These are phyloP conservation scores for Yponomeuta cagnagella DNA, from an alignment of 2,888 invertebrate genomes.

Conservation along the genomic window DNA sequence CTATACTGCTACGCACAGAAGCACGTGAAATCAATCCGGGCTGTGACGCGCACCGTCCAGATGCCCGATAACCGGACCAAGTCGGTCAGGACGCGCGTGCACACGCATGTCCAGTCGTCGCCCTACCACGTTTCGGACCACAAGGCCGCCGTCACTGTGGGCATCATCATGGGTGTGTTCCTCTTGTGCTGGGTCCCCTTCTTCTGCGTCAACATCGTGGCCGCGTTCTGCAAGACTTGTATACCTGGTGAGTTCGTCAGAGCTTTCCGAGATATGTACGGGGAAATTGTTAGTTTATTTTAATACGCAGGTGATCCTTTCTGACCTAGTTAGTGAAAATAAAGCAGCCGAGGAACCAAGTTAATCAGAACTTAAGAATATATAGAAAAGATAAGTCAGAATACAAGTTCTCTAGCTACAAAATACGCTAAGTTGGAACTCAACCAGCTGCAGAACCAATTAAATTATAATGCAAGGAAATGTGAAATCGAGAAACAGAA, in stretches of 20 bases:
- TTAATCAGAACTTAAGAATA: too few relatives aligned
- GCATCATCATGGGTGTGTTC: slow-evolving; percentile 99
- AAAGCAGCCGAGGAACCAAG: too few relatives aligned
- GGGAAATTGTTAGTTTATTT: not conserved
- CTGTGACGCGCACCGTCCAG: slow-evolving; percentile 89
- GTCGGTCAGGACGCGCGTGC: slow-evolving; percentile 75
- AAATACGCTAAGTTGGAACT: too few relatives aligned
- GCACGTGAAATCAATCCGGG: slow-evolving; percentile 96
- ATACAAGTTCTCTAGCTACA: too few relatives aligned
- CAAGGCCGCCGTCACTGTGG: slow-evolving; percentile 98
- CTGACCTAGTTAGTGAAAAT: too few relatives aligned
- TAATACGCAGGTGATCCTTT: not conserved
- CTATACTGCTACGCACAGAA: slow-evolving; percentile 98
- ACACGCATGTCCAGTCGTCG: slow-evolving; percentile 79
- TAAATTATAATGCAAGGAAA: too few relatives aligned
- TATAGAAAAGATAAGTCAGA: too few relatives aligned
- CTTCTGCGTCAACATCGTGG: slow-evolving; percentile 98
- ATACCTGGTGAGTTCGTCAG: slow-evolving; percentile 67
- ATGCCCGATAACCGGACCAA: slow-evolving; percentile 78
- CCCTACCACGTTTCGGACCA: slow-evolving; percentile 97
- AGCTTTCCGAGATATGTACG: not conserved
- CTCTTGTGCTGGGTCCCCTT: slow-evolving; percentile 99
- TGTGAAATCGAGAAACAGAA: too few relatives aligned
- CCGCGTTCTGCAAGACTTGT: slow-evolving; percentile 96
- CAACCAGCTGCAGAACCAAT: too few relatives aligned